phyloP scores from a whole-genome alignment of 2,888 invertebrate genomes.

The Prosapia bicincta region DNA sequence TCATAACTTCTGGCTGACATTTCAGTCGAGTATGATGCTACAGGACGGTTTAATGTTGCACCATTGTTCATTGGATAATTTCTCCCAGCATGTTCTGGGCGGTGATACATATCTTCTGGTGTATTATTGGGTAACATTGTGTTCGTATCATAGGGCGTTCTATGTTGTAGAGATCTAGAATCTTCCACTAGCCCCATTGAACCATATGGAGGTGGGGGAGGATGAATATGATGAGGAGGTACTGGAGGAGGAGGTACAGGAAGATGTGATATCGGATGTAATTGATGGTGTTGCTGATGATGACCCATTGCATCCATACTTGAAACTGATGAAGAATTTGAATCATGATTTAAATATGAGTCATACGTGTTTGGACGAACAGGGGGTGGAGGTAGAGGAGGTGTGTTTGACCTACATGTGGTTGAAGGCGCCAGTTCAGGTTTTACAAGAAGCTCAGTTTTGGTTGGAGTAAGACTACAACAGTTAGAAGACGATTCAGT shows the following conservation, averaged over 20 bases:
- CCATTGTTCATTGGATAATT: conserved; percentile 34
- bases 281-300: conserved; percentile 47
- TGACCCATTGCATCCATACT: conserved; percentile 61
- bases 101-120: conserved; percentile 47
- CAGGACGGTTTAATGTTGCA: conserved; percentile 52
- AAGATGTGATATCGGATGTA: conserved; percentile 50
- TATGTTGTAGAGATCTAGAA: conserved; percentile 35
- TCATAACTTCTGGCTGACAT: conserved; percentile 44
- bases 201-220: conserved; percentile 54
- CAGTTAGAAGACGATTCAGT: conserved; percentile 48
- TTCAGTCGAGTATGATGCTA: conserved; percentile 51
- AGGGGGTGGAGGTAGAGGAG: conserved; percentile 32
- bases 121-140: conserved; percentile 30
- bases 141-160: conserved; percentile 32
- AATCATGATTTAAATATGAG: conserved; percentile 63
- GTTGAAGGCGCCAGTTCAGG: conserved; percentile 28
- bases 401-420: conserved; percentile 29
- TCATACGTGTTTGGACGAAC: conserved; percentile 31
- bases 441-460: conserved; percentile 33
- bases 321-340: conserved; percentile 63
- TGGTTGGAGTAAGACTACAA: conserved; percentile 15
- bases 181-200: conserved; percentile 14
- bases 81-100: conserved; percentile 31
- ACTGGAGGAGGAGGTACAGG: conserved; percentile 46
- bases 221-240: conserved; percentile 44